Evolutionary conservation across 2,888 invertebrate genomes (phyloP).

Genomic region (Eristalinus sepulchralis): DNA sequence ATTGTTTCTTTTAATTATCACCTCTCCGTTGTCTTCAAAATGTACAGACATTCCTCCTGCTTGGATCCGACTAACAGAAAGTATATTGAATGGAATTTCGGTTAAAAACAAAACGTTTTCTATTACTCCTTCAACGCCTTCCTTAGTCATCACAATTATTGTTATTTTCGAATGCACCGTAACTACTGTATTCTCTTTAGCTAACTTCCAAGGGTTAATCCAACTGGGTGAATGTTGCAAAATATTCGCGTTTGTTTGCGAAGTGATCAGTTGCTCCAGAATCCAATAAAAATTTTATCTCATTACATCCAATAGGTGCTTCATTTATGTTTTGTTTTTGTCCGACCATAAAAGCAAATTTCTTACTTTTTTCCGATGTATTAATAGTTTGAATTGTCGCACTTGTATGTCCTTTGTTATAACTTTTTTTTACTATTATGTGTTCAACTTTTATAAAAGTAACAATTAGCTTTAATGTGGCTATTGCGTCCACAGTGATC

Average conservation of each 20-base stretch:
- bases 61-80: slow-evolving; percentile 73
- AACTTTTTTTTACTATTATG: slow-evolving; percentile 18
- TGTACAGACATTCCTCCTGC: slow-evolving; percentile 74
- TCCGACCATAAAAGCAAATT: slow-evolving; percentile 12
- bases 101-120: slow-evolving; percentile 72
- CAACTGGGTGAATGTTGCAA: slow-evolving; percentile 28
- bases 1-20: slow-evolving; percentile 48
- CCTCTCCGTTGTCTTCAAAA: slow-evolving; percentile 72
- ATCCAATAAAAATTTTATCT: slow-evolving; percentile 23
- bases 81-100: slow-evolving; percentile 75
- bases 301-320: neutral
- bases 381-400: neutral
- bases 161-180: slow-evolving; percentile 63
- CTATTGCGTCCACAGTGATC: slow-evolving; percentile 74
- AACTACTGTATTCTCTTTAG: slow-evolving; percentile 60
- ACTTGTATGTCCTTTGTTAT: neutral
- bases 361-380: neutral
- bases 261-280: slow-evolving; percentile 54
- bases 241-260: slow-evolving; percentile 41
- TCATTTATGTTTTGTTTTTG: neutral
- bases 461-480: slow-evolving; percentile 75
- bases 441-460: slow-evolving; percentile 30
- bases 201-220: slow-evolving; percentile 73
- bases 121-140: slow-evolving; percentile 65
- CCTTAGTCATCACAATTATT: slow-evolving; percentile 73